Percentiles rank a stretch among this genome's conserved stretches.
phyloP scores from a whole-genome alignment of 2,797 vertebrate species.

The Pangasius djambal region DNA sequence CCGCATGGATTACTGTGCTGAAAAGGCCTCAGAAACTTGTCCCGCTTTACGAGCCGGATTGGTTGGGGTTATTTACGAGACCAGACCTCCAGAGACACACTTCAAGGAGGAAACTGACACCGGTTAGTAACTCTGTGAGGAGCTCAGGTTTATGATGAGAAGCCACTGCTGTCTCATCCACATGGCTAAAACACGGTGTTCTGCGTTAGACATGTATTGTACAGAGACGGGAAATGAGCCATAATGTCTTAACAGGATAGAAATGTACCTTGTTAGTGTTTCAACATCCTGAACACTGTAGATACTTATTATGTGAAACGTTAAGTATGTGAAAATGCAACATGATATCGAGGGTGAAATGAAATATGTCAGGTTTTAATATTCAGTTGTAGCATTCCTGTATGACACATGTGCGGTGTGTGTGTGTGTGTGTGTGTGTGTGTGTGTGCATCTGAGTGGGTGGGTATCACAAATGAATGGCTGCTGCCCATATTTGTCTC shows the following conservation, averaged over 20 bases:
- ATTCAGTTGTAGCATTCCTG: constrained; percentile 9
- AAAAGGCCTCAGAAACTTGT: constrained; percentile 25
- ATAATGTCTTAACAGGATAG: neutral
- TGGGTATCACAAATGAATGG: constrained; percentile 45
- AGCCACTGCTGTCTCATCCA: constrained; percentile 30
- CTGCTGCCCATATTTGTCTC: constrained; percentile 56
- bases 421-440: constrained; percentile 31
- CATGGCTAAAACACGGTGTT: neutral
- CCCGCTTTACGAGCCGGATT: constrained; percentile 42
- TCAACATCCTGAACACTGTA: constrained; percentile 24
- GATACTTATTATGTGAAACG: neutral
- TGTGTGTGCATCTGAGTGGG: constrained; percentile 23
- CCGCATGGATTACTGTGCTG: neutral
- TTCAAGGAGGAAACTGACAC: constrained; percentile 54
- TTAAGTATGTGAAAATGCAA: constrained; percentile 17
- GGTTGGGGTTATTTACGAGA: constrained; percentile 52
- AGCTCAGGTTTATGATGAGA: constrained; percentile 51
- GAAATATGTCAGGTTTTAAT: constrained; percentile 49
- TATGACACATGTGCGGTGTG: constrained; percentile 33
- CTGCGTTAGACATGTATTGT: neutral
- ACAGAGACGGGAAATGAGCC: neutral
- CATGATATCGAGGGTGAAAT: constrained; percentile 24
- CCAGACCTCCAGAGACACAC: constrained; percentile 32
- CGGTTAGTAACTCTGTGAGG: constrained; percentile 53
- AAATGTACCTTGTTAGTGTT: constrained; percentile 5